Base-by-base conservation (phyloP, 1,140 invertebrate species). In the Drosophila nannoptera region DNA sequence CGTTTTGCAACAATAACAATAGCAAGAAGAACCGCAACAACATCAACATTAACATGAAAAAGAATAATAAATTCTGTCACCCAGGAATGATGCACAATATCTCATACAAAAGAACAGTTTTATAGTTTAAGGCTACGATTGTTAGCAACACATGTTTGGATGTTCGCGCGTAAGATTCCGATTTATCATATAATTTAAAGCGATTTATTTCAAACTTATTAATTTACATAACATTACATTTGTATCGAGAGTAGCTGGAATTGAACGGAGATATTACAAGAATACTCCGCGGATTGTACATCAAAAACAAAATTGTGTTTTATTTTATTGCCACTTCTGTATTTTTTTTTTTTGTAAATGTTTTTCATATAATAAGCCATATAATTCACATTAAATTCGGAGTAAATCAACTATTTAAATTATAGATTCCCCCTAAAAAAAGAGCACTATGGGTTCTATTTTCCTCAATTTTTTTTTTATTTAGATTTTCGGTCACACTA, bases 321-420 rank as follows among this genome's bases (percentile, higher is more conserved):
- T 22, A 22, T 22, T 22, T 22, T 22, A 22, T 22, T 22, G 22
- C 22, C 3, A 22, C 22, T 22, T 22, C 22, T 22, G 1, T 3
- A 2, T 65, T 49, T 68, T 53, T 66, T 62, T 60, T 49, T 61
- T 65, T 58, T 69, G 67, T 69, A 69, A 69, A 65, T 69, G 67
- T 69, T 69, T 69, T 43, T 46, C 64, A 64, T 69, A 65, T 3
- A 43, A 45, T 69, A 69, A 69, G 67, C 53, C 67, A 65, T 69
- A 54, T 50, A 63, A 49, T 62, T 63, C 66, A 69, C 56, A 65
- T 69, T 69, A 69, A 69, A 69, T 53, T 64, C 67, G 58, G 62
- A 69, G 52, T 54, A 65, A 69, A 64, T 58, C 58, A 58, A 58
- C 33, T 43, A 32, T 43, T 22, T 16, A 14, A 58, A 29, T 69